Conservation (phyloP, 1,140 invertebrate species). For the Macrobrachium rosenbergii region DNA sequence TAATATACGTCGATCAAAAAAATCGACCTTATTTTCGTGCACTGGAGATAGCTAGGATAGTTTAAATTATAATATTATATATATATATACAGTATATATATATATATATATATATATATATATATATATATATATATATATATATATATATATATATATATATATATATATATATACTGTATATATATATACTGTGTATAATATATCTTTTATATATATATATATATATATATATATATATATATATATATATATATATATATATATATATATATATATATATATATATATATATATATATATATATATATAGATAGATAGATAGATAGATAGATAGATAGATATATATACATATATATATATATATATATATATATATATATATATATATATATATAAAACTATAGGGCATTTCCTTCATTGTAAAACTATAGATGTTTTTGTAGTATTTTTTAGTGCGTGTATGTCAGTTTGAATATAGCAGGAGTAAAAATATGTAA, state of each 20-base stretch:
- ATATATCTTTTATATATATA: too few species aligned
- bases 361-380: conserved; percentile 3
- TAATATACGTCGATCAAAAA: too few species aligned
- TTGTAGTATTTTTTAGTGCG: too few species aligned
- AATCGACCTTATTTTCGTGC: too few species aligned
- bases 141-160: neutral
- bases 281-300: conserved; percentile 1
- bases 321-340: neutral
- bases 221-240: conserved; percentile 21
- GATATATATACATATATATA: neutral
- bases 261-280: neutral
- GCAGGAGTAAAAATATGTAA: too few species aligned
- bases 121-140: neutral
- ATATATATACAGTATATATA: neutral
- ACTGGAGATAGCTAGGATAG: too few species aligned
- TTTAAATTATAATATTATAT: neutral
- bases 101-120: neutral
- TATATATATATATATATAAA: neutral
- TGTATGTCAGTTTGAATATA: too few species aligned
- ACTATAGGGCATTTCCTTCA: too few species aligned
- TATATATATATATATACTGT: neutral
- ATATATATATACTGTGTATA: neutral
- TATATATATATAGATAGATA: neutral
- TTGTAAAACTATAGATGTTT: too few species aligned
- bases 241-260: conserved; percentile 20